These are phyloP conservation scores for Anhinga rufa DNA, from an alignment of 2,113 vertebrate genomes.

Conservation along the genomic window DNA sequence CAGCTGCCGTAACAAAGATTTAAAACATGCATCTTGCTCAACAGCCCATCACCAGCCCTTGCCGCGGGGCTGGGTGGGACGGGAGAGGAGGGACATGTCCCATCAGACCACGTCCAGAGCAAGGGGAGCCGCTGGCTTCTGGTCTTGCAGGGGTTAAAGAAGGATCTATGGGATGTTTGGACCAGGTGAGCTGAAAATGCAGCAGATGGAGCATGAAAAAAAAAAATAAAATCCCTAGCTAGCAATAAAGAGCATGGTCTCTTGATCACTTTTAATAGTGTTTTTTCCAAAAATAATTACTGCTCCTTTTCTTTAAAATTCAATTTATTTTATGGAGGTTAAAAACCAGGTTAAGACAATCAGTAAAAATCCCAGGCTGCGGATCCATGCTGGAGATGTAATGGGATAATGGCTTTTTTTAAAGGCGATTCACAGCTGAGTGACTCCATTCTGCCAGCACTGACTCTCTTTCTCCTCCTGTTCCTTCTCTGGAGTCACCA, in stretches of 20 bases:
- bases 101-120: background rate
- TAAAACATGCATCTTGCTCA: background rate
- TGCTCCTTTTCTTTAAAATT: constrained; percentile 7
- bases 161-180: background rate
- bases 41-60: background rate
- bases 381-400: constrained; percentile 1
- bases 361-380: constrained; percentile 22
- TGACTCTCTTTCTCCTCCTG: background rate
- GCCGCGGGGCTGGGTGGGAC: background rate
- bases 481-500: background rate
- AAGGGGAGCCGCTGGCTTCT: background rate
- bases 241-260: background rate
- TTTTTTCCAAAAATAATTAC: constrained; percentile 28
- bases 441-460: background rate
- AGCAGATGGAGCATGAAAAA: background rate
- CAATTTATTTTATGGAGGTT: constrained; percentile 18
- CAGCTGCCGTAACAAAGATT: background rate
- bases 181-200: background rate
- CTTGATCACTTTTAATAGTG: background rate
- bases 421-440: background rate
- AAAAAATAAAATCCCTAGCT: background rate
- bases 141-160: background rate
- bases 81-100: background rate
- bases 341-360: constrained; percentile 10
- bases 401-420: constrained; percentile 14